Evolutionary conservation across 2,888 invertebrate genomes (phyloP).

Genomic region (Antitype chi): DNA sequence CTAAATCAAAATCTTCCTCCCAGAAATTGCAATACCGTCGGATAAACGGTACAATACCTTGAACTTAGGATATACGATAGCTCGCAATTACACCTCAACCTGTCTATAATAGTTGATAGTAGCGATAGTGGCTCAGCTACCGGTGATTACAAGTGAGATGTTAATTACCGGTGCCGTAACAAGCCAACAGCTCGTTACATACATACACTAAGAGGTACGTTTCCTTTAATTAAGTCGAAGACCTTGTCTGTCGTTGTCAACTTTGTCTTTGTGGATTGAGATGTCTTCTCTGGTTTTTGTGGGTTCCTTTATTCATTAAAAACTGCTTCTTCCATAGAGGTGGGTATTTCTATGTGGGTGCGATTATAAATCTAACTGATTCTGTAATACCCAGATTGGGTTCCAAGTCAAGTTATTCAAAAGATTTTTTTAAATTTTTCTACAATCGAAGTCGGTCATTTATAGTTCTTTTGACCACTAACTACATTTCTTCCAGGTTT

Average conservation of each 20-base stretch:
- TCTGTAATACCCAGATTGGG: background rate
- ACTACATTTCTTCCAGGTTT: too few species aligned
- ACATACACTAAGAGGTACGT: conserved; percentile 12
- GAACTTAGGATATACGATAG: background rate
- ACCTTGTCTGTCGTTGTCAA: conserved; percentile 11
- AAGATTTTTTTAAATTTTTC: too few species aligned
- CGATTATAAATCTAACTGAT: background rate
- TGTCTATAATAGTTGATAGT: conserved; percentile 36
- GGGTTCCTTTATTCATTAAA: background rate
- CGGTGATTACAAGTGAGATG: conserved; percentile 41
- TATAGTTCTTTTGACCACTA: too few species aligned
- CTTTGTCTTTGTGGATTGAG: background rate
- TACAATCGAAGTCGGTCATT: too few species aligned
- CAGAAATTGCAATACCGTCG: background rate
- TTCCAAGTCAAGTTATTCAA: background rate
- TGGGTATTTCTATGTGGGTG: background rate
- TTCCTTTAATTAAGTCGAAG: conserved; percentile 44
- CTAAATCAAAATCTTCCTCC: background rate
- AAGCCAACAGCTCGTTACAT: conserved; percentile 31
- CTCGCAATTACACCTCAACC: conserved; percentile 3
- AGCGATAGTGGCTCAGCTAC: conserved; percentile 15
- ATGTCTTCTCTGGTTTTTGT: background rate
- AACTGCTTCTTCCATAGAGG: background rate
- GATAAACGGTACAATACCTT: conserved; percentile 1
- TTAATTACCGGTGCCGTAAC: conserved; percentile 51